Evolutionary conservation across 2,113 vertebrate genomes (phyloP).

Genomic region (Nothobranchius furzeri): DNA sequence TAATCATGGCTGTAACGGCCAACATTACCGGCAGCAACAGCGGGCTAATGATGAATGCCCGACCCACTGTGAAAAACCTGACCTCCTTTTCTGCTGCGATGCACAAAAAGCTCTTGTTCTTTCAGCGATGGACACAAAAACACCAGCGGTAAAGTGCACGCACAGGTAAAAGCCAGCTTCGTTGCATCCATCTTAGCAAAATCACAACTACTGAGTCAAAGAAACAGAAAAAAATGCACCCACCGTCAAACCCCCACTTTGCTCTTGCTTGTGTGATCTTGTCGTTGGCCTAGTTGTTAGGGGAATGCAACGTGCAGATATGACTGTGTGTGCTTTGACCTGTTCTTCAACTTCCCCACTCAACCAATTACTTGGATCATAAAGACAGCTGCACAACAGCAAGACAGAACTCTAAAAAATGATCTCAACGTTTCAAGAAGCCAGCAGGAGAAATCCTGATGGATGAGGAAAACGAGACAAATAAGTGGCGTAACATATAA

Average conservation of each 20-base stretch:
- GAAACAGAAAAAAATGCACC: constrained; percentile 6
- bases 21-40: constrained; percentile 80
- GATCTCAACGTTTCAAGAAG: constrained; percentile 1
- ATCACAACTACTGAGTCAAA: background rate
- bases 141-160: constrained; percentile 10
- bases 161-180: constrained; percentile 8
- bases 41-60: constrained; percentile 84
- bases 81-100: constrained; percentile 84
- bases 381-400: constrained; percentile 41
- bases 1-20: constrained; percentile 79
- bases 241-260: constrained; percentile 12
- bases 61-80: constrained; percentile 79
- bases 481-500: constrained; percentile 37
- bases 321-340: constrained; percentile 46
- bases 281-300: constrained; percentile 67
- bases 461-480: constrained; percentile 22
- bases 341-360: constrained; percentile 52
- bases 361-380: constrained; percentile 51
- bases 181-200: constrained; percentile 15
- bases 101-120: constrained; percentile 72
- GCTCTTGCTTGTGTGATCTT: constrained; percentile 63
- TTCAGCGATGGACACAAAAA: constrained; percentile 39
- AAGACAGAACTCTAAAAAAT: constrained; percentile 7
- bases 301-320: constrained; percentile 42
- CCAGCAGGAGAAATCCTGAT: background rate